Base-by-base conservation (phyloP, 2,888 invertebrate species). In the Drosophila paucipuncta region DNA sequence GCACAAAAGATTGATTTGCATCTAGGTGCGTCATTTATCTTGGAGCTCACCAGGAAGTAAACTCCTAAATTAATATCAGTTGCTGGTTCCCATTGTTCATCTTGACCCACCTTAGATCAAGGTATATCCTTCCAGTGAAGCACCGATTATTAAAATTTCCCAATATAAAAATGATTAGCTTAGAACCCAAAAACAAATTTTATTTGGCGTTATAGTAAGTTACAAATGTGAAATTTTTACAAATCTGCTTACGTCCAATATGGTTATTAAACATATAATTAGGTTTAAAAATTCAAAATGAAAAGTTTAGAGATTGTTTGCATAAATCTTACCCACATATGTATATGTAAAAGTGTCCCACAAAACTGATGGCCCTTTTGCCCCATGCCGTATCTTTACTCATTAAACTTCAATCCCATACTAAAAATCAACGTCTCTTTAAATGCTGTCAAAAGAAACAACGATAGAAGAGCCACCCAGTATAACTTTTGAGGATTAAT, bases 371-470 rank as follows among this genome's bases (percentile, higher is more conserved):
- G 77, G 35, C 52, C 53, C 67, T 65, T 54, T 54, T 43, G 60
- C 64, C 76, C 68, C 64, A 54, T 72, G 60, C 41, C 41, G 63
- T 30, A 63, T 54, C 35, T 50, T 43, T 52, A 63, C 35, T 47
- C 30, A 30, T 59, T 61, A 50, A 72, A 61, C 61, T 58, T 77
- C 61, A 73, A 28, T 78, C 82, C 65, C 83, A 82, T 65, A 73
- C 80, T 69, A 81, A 68, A 77, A 59, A 60, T 61, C 65, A 65
- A 59, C 57, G 69, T 67, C 57, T 67, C 41, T 70, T 66, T 64
- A 68, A 80, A 68, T 68, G 78, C 88, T 83, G 83, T 82, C 76
- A 68, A 88, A 88, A 83, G 85, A 88, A 83, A 84, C 68, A 84
- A 74, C 83, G 77, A 80, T 81, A 83, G 60, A 68, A 77, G 58